These are phyloP conservation scores for Ceramica pisi DNA, from an alignment of 2,888 invertebrate genomes.

Conservation along the genomic window DNA sequence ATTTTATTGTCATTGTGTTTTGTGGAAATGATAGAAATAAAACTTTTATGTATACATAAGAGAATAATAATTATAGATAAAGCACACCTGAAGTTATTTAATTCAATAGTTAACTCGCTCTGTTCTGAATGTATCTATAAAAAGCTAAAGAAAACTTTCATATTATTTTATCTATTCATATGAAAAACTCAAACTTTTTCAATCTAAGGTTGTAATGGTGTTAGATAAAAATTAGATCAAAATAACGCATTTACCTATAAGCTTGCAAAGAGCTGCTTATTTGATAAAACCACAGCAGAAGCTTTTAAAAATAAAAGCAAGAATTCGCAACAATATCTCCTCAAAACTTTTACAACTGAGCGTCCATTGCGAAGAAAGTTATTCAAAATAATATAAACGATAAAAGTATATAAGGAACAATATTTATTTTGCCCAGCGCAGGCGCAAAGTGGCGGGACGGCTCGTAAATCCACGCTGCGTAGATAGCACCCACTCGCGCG, in stretches of 20 bases:
- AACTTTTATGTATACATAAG: neutral
- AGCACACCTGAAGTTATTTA: neutral
- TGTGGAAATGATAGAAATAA: conserved; percentile 1
- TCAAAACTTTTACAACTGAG: conserved; percentile 49
- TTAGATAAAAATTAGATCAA: too few relatives aligned
- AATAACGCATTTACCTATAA: too few relatives aligned
- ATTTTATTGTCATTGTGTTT: conserved; percentile 6
- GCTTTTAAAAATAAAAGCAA: conserved; percentile 3
- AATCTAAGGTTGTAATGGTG: too few relatives aligned
- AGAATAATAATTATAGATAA: neutral
- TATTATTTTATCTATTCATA: neutral
- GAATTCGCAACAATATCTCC: conserved; percentile 12
- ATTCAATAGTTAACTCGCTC: neutral
- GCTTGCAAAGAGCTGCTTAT: neutral
- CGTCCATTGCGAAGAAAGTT: conserved; percentile 51
- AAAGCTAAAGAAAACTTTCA: too few relatives aligned
- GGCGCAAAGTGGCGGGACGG: conserved; percentile 74
- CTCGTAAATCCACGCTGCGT: conserved; percentile 76
- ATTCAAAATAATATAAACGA: conserved; percentile 57
- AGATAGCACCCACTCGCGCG: conserved; percentile 85
- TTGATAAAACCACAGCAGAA: too few relatives aligned
- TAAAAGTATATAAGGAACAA: conserved; percentile 59
- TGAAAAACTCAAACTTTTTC: neutral
- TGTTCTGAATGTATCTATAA: too few relatives aligned
- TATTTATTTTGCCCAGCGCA: conserved; percentile 58